Percentiles rank a stretch among this genome's conserved stretches.
These are phyloP conservation scores for Ceuthmochares aereus DNA, from an alignment of 2,113 vertebrate genomes.

Conservation along the genomic window DNA sequence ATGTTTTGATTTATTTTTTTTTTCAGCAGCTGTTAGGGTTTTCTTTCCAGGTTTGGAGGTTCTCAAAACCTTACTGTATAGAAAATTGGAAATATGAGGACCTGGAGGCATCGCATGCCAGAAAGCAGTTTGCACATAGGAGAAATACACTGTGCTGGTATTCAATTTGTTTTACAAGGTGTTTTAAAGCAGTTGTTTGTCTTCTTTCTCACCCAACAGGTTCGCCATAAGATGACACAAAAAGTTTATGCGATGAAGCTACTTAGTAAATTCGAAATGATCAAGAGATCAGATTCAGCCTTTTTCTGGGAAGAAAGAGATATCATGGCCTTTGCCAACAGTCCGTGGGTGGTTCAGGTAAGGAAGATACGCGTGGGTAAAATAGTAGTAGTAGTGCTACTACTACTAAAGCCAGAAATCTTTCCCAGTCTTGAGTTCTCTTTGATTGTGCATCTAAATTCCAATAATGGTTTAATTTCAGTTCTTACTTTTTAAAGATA, in stretches of 20 bases:
- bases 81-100: not conserved
- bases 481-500: not conserved
- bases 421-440: not conserved
- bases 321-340: conserved; percentile 98
- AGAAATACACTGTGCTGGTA: not conserved
- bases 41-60: not conserved
- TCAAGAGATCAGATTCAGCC: conserved; percentile 98
- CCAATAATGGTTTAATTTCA: not conserved
- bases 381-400: not conserved
- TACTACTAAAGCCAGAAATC: not conserved
- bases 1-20: not conserved
- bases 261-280: conserved; percentile 99
- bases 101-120: fast-evolving
- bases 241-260: conserved; percentile 99
- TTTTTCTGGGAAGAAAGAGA: conserved; percentile 99
- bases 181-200: not conserved
- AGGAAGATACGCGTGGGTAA: not conserved
- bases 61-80: not conserved
- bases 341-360: conserved; percentile 98
- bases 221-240: conserved; percentile 95
- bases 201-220: conserved; percentile 76
- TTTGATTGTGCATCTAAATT: not conserved
- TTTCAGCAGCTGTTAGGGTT: not conserved
- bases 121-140: not conserved
- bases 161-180: not conserved